Evolutionary conservation across 2,797 vertebrate species (phyloP), one percentile per base, ranked within the genome.

Genomic region (Bucorvus abyssinicus): DNA sequence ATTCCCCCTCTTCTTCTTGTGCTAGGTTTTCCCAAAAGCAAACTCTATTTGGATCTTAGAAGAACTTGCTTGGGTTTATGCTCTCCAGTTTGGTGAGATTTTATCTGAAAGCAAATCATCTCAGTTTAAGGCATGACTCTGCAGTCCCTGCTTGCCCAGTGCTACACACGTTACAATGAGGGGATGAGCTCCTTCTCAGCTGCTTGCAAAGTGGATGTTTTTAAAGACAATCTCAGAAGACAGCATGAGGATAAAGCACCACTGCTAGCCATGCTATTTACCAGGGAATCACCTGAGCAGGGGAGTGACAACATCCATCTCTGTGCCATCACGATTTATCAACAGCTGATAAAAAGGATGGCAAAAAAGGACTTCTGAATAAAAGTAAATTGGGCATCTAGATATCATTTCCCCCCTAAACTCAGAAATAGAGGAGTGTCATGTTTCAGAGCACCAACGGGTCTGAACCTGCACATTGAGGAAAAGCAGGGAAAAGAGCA

Each of bases 151-250:
- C 19, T 63, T 13, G 3, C 40, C 36, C 1, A 2, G 11, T 76
- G 30, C 29, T 53, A 23, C 0, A 6, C 34, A 53, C 49, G 36
- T 60, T 47, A 53, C 3, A 3, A 10, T 0, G 1, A 76, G 11
- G 8, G 26, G 11, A 49, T 1, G 13, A 71, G 45, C 14, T 71
- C 27, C 49, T 63, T 70, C 53, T 57, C 53, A 50, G 78, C 42
- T 79, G 38, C 53, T 81, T 57, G 29, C 55, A 40, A n/a, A 79
- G 60, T n/a, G 30, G 6, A 6, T 42, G 21, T 5, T 55, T 94
- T 84, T 59, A 63, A 76, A 71, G 29, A 16, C 9, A 63, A 16
- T 18, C 36, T 70, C 12, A 23, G 36, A 68, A 87, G 56, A 52
- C 27, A 90, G 20, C 5, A 14, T 4, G 47, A 80, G 26, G 47